A percentile compares a stretch with the other conserved stretches of the same genome.
Conservation (phyloP, 2,113 vertebrate genomes). For the Mandrillus leucophaeus region DNA sequence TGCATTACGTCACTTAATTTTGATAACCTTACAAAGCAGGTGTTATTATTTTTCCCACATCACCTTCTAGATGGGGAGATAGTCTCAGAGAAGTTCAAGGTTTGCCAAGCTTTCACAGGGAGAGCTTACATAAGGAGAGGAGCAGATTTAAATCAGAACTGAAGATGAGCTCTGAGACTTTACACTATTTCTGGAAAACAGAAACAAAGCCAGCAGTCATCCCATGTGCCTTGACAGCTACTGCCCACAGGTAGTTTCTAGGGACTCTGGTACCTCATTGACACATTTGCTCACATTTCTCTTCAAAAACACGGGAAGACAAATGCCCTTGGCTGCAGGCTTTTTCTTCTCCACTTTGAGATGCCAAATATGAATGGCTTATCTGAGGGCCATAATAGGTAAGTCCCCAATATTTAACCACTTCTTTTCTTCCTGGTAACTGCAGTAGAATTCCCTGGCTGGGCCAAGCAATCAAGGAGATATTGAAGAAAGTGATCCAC, state of each 20-base stretch:
- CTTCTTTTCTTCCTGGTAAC: background rate
- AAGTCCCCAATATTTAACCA: background rate
- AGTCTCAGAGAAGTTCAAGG: background rate
- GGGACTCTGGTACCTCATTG: background rate
- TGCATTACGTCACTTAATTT: background rate
- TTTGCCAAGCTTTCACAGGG: background rate
- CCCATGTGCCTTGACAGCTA: background rate
- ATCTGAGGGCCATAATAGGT: background rate
- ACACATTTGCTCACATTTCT: background rate
- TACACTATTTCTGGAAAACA: background rate
- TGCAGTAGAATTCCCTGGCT: background rate
- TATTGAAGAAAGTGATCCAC: background rate
- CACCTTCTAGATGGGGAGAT: background rate
- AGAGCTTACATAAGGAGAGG: background rate
- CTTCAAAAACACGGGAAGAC: background rate
- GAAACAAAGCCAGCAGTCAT: background rate
- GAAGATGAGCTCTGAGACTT: background rate
- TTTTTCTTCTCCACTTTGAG: background rate
- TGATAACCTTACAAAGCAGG: background rate
- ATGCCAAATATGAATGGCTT: background rate
- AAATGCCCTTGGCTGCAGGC: background rate
- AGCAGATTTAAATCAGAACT: background rate
- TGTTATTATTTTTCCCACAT: background rate
- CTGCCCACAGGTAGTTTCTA: background rate
- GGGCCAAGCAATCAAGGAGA: background rate